phyloP scores from a whole-genome alignment of 2,113 vertebrate species.

The Takifugu bimaculatus region DNA sequence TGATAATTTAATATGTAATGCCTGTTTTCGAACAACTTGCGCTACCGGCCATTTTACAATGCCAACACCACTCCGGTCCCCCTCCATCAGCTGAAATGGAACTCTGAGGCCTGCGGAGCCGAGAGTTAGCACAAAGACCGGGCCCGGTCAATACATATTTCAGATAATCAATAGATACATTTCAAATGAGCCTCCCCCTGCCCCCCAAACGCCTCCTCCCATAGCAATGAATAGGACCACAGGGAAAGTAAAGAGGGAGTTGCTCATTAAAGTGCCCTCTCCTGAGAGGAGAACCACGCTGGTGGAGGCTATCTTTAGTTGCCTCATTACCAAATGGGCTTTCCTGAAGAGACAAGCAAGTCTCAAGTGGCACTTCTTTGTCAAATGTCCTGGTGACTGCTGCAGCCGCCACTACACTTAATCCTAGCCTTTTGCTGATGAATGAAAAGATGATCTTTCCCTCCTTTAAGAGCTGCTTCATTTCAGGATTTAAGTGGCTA shows the following conservation, averaged over 20 bases:
- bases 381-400: constrained; percentile 37
- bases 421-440: constrained; percentile 18
- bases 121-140: constrained; percentile 29
- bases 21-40: constrained; percentile 71
- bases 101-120: constrained; percentile 10
- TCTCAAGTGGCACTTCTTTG: constrained; percentile 55
- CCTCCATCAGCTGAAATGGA: constrained; percentile 38
- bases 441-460: background rate
- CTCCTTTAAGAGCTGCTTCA: constrained; percentile 27
- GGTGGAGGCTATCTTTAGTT: constrained; percentile 48
- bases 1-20: constrained; percentile 82
- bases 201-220: constrained; percentile 8
- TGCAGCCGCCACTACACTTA: constrained; percentile 28
- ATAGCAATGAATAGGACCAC: constrained; percentile 48
- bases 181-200: constrained; percentile 46
- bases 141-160: constrained; percentile 53
- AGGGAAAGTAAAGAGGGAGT: constrained; percentile 42
- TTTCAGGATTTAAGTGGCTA: constrained; percentile 25
- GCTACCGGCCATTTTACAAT: constrained; percentile 69
- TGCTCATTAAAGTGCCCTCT: constrained; percentile 60
- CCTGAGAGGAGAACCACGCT: constrained; percentile 48
- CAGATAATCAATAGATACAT: constrained; percentile 68
- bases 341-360: constrained; percentile 56
- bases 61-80: constrained; percentile 64
- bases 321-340: constrained; percentile 62